Evolutionary conservation across 2,113 vertebrate genomes (phyloP).

Genomic region (Xenopus tropicalis): DNA sequence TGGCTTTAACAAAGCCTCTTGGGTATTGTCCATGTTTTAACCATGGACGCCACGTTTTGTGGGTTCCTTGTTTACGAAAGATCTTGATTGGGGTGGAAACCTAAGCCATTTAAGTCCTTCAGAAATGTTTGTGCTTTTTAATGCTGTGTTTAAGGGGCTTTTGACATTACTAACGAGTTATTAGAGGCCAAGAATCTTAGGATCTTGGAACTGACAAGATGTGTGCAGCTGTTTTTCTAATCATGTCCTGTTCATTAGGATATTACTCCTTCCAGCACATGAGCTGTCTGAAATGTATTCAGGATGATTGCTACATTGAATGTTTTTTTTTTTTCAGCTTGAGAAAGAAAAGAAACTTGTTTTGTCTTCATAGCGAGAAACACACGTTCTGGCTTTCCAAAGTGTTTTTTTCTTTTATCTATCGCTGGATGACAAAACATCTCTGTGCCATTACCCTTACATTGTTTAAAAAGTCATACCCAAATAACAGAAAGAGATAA

Average conservation of each 20-base stretch:
- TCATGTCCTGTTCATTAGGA: constrained; percentile 47
- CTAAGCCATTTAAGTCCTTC: neutral
- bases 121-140: constrained; percentile 27
- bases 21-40: no score
- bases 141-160: constrained; percentile 44
- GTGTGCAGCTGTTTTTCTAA: constrained; percentile 50
- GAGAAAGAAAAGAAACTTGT: no score
- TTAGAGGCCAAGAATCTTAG: constrained; percentile 46
- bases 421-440: no score
- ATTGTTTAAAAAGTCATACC: no score
- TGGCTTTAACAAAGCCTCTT: neutral
- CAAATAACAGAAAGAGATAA: no score
- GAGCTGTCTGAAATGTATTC: neutral
- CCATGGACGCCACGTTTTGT: no score
- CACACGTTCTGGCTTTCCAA: no score
- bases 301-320: neutral
- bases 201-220: constrained; percentile 41
- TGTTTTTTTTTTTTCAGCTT: no score
- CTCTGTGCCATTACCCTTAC: no score
- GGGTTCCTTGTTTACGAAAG: no score
- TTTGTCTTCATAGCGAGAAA: no score
- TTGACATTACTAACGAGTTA: constrained; percentile 46
- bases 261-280: constrained; percentile 46
- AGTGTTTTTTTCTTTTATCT: no score
- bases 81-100: neutral